Conservation (phyloP, 2,113 vertebrate species). For the Cathartes aura region DNA sequence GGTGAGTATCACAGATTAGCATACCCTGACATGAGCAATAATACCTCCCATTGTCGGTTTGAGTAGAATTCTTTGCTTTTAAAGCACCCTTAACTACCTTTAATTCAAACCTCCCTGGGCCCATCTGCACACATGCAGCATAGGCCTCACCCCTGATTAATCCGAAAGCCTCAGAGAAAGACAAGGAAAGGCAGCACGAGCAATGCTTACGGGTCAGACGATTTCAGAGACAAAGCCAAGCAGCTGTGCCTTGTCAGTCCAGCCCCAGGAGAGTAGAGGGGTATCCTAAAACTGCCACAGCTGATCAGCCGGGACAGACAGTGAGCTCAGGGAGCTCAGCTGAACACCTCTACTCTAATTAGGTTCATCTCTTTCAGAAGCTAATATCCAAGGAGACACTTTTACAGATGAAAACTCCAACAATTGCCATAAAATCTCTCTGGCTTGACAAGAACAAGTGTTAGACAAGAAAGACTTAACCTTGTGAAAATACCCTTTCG, state of each 20-base stretch:
- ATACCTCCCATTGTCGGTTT: not conserved
- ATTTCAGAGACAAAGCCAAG: not conserved
- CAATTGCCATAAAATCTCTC: not conserved
- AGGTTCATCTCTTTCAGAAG: not conserved
- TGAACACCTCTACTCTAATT: not conserved
- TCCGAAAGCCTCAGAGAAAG: not conserved
- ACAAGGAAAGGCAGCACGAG: not conserved
- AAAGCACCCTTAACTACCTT: not conserved
- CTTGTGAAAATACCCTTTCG: not conserved
- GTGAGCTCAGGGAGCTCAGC: not conserved
- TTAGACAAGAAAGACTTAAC: not conserved
- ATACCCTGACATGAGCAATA: not conserved
- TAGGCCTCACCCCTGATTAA: not conserved
- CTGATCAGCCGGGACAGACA: not conserved
- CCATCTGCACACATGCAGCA: not conserved
- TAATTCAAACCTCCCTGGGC: not conserved
- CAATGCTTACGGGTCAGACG: not conserved
- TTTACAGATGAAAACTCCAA: not conserved
- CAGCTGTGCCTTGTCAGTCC: not conserved
- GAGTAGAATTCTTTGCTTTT: not conserved
- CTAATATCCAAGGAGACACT: not conserved
- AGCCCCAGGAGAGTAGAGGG: not conserved
- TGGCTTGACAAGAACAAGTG: not conserved
- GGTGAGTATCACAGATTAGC: not conserved
- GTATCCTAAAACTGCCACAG: not conserved